Conservation (phyloP, 2,113 vertebrate species). For the Condylura cristata region DNA sequence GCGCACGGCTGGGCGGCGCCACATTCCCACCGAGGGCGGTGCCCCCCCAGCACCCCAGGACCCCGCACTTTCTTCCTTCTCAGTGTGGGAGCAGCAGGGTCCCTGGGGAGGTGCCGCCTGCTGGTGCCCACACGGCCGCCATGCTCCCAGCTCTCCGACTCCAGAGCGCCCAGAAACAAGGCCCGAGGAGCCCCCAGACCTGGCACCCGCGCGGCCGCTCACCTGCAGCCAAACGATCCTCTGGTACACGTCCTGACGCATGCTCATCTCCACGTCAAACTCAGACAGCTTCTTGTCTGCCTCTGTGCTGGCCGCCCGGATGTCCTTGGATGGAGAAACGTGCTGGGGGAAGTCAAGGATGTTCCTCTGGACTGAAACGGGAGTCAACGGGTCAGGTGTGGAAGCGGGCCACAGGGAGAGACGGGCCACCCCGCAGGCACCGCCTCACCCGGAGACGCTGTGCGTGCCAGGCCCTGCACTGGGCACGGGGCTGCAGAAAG, state of each 20-base stretch:
- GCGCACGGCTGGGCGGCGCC: fast-evolving
- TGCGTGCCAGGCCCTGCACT: fast-evolving
- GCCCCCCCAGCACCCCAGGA: neutral
- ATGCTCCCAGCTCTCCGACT: fast-evolving
- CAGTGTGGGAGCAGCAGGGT: fast-evolving
- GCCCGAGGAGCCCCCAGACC: fast-evolving
- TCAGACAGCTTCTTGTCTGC: slow-evolving; percentile 96
- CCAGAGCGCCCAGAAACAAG: fast-evolving
- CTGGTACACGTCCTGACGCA: slow-evolving; percentile 96
- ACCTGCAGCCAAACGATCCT: slow-evolving; percentile 95
- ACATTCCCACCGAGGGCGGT: too few relatives aligned
- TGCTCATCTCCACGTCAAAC: slow-evolving; percentile 99
- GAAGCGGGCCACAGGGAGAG: fast-evolving
- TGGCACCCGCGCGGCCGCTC: fast-evolving
- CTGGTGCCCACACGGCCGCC: fast-evolving
- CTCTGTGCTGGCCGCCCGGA: slow-evolving; percentile 93
- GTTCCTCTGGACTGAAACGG: slow-evolving; percentile 91
- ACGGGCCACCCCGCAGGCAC: neutral
- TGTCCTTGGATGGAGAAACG: slow-evolving; percentile 92
- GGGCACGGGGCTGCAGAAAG: neutral
- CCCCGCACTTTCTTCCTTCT: neutral
- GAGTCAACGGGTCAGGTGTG: neutral
- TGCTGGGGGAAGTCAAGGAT: slow-evolving; percentile 98
- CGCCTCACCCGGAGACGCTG: neutral
- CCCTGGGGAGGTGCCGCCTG: fast-evolving